Conservation (phyloP, 2,797 vertebrate genomes). For the Ceyx erithaca region DNA sequence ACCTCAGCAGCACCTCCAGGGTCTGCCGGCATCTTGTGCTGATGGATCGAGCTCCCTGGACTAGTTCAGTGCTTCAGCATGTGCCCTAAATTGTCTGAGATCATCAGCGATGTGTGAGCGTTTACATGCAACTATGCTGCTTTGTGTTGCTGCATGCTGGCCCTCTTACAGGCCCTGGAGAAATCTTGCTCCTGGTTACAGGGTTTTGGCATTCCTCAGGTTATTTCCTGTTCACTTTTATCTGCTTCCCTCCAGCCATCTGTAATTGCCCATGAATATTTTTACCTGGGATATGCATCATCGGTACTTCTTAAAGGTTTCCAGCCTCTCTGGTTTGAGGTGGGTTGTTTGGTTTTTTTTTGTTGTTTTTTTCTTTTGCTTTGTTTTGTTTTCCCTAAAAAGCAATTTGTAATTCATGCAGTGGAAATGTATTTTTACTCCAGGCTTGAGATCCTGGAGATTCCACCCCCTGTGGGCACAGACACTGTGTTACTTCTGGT, state of each 20-base stretch:
- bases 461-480: not conserved
- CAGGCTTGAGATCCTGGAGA: not conserved
- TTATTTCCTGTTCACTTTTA: slow-evolving; percentile 5
- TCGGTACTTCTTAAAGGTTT: not conserved
- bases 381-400: not conserved
- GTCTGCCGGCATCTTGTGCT: not conserved
- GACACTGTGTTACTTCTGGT: not conserved
- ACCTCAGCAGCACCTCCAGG: not conserved
- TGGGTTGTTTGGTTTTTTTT: not conserved
- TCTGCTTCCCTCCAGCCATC: not conserved
- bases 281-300: not conserved
- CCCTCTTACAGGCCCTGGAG: not conserved
- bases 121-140: not conserved
- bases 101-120: not conserved
- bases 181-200: not conserved
- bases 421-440: not conserved
- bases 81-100: not conserved
- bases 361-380: not conserved
- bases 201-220: slow-evolving; percentile 6
- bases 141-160: not conserved
- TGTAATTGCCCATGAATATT: not conserved
- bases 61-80: not conserved
- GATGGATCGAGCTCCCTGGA: not conserved
- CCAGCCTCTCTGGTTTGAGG: not conserved
- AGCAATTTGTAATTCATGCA: slow-evolving; percentile 14